These are phyloP conservation scores for Coleophora deauratella DNA, from an alignment of 2,888 invertebrate genomes.

Conservation along the genomic window DNA sequence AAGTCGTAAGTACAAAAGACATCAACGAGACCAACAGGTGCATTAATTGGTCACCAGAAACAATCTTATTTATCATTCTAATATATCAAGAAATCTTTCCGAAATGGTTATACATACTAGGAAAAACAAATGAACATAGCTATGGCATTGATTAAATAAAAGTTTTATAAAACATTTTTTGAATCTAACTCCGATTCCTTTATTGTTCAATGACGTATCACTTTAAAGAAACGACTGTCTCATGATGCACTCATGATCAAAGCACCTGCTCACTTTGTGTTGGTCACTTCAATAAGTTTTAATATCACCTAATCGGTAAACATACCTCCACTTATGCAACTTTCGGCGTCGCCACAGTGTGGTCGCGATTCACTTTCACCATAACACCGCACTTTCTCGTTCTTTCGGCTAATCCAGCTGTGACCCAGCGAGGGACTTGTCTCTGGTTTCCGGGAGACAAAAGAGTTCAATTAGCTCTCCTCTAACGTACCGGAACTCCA, in stretches of 20 bases:
- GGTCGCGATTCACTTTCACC: conserved; percentile 60
- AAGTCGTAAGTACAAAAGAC: background rate
- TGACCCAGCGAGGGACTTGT: too few relatives aligned
- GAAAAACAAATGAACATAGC: too few relatives aligned
- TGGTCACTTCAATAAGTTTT: conserved; percentile 17
- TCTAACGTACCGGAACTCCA: conserved; percentile 18
- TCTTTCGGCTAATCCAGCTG: conserved; percentile 33
- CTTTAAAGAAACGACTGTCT: background rate
- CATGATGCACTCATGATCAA: background rate
- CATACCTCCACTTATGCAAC: conserved; percentile 48
- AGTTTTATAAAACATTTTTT: too few relatives aligned
- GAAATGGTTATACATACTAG: too few relatives aligned
- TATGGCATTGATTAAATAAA: too few relatives aligned
- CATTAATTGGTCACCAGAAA: too few relatives aligned
- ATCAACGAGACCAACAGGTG: background rate
- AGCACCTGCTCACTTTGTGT: conserved; percentile 18
- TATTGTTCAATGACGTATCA: background rate
- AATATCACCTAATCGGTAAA: conserved; percentile 31
- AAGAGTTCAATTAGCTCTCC: conserved; percentile 13
- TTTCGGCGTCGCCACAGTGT: conserved; percentile 42
- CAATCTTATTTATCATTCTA: too few relatives aligned
- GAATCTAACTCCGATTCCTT: too few relatives aligned
- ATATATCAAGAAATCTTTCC: too few relatives aligned
- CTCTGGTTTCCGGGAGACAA: conserved; percentile 5
- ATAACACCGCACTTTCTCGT: conserved; percentile 55